A percentile compares a stretch with the other conserved stretches of the same genome.
These are phyloP conservation scores for Rhipidura dahli DNA, from an alignment of 2,113 vertebrate species.

Conservation along the genomic window DNA sequence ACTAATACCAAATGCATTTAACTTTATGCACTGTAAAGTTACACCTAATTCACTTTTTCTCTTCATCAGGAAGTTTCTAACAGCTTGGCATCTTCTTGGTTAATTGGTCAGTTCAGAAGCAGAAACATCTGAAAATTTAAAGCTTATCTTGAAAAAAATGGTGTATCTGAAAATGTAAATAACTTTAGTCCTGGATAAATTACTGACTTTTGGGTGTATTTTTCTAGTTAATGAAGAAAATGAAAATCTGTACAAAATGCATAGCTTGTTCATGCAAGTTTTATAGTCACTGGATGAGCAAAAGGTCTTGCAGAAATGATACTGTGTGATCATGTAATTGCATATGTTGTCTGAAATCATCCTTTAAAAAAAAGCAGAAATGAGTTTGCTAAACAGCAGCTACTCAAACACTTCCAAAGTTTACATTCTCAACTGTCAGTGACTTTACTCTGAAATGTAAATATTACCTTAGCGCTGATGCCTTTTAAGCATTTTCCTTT, in stretches of 20 bases:
- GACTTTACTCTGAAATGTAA: slow-evolving; percentile 27
- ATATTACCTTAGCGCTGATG: slow-evolving; percentile 13
- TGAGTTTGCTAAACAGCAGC: slow-evolving; percentile 41
- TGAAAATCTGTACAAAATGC: not conserved
- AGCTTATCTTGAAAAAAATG: not conserved
- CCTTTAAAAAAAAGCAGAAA: not conserved
- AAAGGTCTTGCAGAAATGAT: not conserved
- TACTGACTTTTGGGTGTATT: not conserved
- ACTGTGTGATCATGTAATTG: not conserved
- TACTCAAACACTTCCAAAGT: slow-evolving; percentile 50
- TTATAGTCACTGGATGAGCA: not conserved
- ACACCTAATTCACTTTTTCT: not conserved
- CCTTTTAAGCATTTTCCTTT: slow-evolving; percentile 16
- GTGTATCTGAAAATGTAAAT: not conserved
- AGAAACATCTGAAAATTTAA: not conserved
- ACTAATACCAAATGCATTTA: not conserved
- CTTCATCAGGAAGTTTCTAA: not conserved
- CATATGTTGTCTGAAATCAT: not conserved
- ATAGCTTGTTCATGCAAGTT: not conserved
- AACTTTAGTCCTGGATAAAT: not conserved
- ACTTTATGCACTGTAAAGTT: not conserved
- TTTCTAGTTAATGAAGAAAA: not conserved
- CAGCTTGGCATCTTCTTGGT: not conserved
- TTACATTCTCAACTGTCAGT: slow-evolving; percentile 24
- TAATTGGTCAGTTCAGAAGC: not conserved